Base-by-base conservation (phyloP, 2,888 invertebrate genomes). In the Gasteruption jaculator region DNA sequence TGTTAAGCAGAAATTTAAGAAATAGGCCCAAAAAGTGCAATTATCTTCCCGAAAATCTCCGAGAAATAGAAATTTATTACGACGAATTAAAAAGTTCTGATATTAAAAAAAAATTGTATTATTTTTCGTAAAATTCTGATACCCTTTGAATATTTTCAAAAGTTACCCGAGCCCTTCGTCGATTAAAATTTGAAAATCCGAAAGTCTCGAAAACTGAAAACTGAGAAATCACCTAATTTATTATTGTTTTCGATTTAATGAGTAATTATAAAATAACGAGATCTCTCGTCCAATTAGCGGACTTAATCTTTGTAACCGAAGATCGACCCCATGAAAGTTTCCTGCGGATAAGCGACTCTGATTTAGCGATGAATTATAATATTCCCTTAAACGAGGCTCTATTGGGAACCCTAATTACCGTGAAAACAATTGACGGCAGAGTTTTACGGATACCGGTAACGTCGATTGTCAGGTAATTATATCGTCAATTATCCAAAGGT, bases 261-360 rank as follows among this genome's bases (percentile, higher is more conserved):
- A n/a, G n/a, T 43, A 43, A 47, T 47, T 38, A 38, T 26, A 26
- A 22, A 20, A 11, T 8, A 31, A 16, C 21, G 14, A 39, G 24
- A 3, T 32, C 34, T 33, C 46, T 43, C 39, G 31, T 38, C 58
- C n/a, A n/a, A n/a, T 59, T 70, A 66, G 86, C 85, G 18, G 87
- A 89, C 63, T 79, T 89, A 1, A 75, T 87, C 45, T 87, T 89
- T 60, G 74, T 85, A 39, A 82, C 80, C 1, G 80, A 83, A 64
- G 87, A 88, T 52, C 77, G 81, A 43, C 81, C 82, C 1, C 84
- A 88, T 60, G 77, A 81, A 1, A 68, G 71, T 1, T 91, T 81
- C 65, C 65, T 74, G 21, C 76, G 86, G 38, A n/a, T n/a, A n/a
- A 80, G 83, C 24, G 81, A 79, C 2, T 77, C 83, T 53, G 79